Base-by-base conservation (phyloP, 2,888 invertebrate genomes). In the Pogonocherus hispidulus region DNA sequence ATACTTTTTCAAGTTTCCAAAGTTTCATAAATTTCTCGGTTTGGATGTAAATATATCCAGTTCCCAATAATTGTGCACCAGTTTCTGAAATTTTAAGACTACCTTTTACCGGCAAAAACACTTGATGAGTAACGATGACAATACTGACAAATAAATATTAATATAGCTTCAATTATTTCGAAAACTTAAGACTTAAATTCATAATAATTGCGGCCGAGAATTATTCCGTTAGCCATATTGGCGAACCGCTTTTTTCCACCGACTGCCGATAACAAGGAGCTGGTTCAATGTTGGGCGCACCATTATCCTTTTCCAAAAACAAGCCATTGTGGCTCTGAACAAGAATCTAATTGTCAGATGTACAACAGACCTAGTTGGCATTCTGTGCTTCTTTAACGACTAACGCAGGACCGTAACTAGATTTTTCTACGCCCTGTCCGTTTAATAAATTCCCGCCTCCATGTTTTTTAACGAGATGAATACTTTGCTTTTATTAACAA, bases 341-440 rank as follows among this genome's bases (percentile, higher is more conserved):
- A 70, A 47, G 75, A 66, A 64, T 75, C 71, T 71, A 73, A 75
- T 73, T 75, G 75, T 75, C 75, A 75, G 75, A 44, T 65, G 65
- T 20, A 63, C 67, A n/a, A n/a, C n/a, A 55, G 55, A 56, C 66
- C 67, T 71, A 73, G 73, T 66, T 73, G 66, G 65, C 65, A 71
- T 71, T 70, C 69, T 55, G 32, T 41, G 35, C n/a, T 44, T 41
- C 54, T 68, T 66, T 63, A 23, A 51, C 49, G 41, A 56, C 19
- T 23, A 14, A 19, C 14, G n/a, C 8, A 6, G 37, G 23, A 27
- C 51, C 52, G 23, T 4, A 20, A 19, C 41, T 44, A 20, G 8
- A 55, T 16, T 11, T 16, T 22, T 60, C 32, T 14, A 37, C 20
- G 51, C n/a, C n/a, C n/a, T n/a, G n/a, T n/a, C n/a, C n/a, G n/a